These are phyloP conservation scores for Tenthredo notha DNA, from an alignment of 2,888 invertebrate genomes.

Conservation along the genomic window DNA sequence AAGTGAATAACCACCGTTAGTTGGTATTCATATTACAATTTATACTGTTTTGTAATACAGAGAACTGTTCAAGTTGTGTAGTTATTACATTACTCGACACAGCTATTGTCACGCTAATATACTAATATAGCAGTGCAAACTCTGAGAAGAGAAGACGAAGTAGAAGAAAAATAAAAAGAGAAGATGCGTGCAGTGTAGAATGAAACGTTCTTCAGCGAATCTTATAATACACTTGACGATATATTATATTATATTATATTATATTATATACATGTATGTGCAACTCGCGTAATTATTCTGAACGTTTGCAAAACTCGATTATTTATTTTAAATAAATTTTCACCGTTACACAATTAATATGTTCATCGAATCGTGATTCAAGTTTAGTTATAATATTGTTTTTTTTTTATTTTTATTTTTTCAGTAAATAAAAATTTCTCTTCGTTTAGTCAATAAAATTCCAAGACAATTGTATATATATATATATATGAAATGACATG, in stretches of 20 bases:
- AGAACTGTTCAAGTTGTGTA: constrained; percentile 14
- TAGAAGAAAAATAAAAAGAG: background rate
- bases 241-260: background rate
- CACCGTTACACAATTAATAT: background rate
- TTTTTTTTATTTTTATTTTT: too few species aligned
- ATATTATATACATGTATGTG: background rate
- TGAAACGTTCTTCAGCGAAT: background rate
- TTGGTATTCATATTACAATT: background rate
- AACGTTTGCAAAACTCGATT: background rate
- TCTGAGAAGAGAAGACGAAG: background rate
- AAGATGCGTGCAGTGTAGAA: background rate
- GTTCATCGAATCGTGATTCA: background rate
- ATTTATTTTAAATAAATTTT: background rate
- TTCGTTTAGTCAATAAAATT: background rate
- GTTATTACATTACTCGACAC: background rate
- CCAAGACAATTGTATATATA: background rate
- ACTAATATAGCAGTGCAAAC: background rate
- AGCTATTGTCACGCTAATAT: constrained; percentile 9
- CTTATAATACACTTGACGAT: background rate
- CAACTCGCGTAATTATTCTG: background rate
- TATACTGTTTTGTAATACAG: constrained; percentile 33
- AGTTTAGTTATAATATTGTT: background rate
- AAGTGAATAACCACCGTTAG: background rate
- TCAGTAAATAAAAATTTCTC: background rate
- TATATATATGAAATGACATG: background rate